Conservation (phyloP, 2,888 invertebrate genomes). For the Strigamia crassipes region DNA sequence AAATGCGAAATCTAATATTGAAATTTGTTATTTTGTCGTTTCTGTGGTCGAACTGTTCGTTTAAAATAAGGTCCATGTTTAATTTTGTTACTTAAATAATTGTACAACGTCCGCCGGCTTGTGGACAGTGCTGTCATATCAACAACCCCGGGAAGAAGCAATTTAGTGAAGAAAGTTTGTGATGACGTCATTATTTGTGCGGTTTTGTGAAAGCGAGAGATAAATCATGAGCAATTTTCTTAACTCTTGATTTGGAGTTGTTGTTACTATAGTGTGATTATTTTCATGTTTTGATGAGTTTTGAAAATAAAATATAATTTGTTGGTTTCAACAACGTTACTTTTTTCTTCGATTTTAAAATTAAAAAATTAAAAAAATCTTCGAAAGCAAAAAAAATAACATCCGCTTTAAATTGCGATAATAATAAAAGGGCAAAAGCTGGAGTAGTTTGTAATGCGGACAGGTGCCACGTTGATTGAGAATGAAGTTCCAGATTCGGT, state of each 20-base stretch:
- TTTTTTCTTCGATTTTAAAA: neutral
- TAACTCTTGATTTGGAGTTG: neutral
- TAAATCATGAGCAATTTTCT: neutral
- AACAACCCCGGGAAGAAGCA: neutral
- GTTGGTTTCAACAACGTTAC: neutral
- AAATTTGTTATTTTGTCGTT: no score
- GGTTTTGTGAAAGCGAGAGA: neutral
- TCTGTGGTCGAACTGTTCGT: no score
- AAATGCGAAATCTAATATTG: no score
- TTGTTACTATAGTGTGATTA: neutral
- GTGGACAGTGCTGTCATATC: neutral
- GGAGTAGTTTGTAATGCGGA: neutral
- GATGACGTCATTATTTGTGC: neutral
- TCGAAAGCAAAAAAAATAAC: neutral
- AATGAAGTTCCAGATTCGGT: neutral
- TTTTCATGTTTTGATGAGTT: neutral
- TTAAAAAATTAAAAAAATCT: neutral
- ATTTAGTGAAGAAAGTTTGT: neutral
- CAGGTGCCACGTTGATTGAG: slow-evolving; percentile 12
- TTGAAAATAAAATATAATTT: no score
- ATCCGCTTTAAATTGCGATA: neutral
- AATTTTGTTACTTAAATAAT: no score
- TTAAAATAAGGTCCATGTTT: no score
- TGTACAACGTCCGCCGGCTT: no score
- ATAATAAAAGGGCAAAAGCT: neutral